Evolutionary conservation across 2,113 vertebrate genomes (phyloP).

Genomic region (Rhinopomastus cyanomelas): DNA sequence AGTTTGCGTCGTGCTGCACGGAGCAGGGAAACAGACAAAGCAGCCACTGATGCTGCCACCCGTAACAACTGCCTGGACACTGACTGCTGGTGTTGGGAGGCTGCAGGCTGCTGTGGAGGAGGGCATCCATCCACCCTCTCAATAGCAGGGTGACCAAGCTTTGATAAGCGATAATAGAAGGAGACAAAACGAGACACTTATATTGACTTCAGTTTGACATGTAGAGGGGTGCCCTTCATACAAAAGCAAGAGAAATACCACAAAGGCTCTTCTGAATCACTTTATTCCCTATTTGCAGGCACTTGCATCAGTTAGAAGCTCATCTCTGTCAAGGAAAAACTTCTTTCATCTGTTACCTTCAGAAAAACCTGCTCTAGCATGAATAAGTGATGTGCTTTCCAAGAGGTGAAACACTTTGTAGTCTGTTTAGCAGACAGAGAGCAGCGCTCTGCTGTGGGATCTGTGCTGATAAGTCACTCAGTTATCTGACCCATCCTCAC

Average conservation of each 20-base stretch:
- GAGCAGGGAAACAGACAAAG: too few relatives aligned
- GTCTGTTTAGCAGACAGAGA: neutral
- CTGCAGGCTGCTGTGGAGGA: neutral
- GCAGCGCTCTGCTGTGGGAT: neutral
- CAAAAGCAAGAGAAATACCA: neutral
- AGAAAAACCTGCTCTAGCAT: neutral
- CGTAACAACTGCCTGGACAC: too few relatives aligned
- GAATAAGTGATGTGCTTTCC: neutral
- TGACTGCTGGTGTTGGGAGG: neutral
- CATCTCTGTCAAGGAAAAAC: neutral
- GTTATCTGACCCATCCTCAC: neutral
- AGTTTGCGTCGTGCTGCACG: fast-evolving
- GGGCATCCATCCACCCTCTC: fast-evolving
- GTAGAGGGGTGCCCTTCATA: neutral
- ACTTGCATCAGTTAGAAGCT: neutral
- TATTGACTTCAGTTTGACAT: neutral
- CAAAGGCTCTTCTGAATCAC: neutral
- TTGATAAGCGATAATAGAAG: neutral
- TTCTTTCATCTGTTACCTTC: neutral
- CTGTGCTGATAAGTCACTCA: neutral
- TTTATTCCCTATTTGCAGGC: neutral
- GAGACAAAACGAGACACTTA: neutral
- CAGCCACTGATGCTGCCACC: neutral
- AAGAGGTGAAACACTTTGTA: neutral
- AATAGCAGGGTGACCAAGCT: neutral